phyloP scores from a whole-genome alignment of 2,888 invertebrate species.

The Drosophila ustulata region DNA sequence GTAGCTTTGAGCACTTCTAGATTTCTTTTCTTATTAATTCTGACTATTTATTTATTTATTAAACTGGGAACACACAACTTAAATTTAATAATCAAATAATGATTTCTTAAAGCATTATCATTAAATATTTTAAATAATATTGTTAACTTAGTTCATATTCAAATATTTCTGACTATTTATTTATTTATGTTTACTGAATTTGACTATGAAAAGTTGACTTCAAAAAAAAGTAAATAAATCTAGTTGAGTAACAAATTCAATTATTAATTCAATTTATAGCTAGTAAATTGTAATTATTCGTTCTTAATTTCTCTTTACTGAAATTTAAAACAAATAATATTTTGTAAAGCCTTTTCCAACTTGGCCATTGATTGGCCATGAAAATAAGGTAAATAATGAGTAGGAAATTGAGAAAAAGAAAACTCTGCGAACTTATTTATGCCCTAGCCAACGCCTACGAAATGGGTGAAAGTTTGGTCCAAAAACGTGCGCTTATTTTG shows the following conservation, averaged over 20 bases:
- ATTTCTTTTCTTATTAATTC: constrained; percentile 5
- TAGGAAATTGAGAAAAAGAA: not conserved
- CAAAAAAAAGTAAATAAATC: too few relatives aligned
- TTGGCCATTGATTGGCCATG: not conserved
- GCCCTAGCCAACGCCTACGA: constrained; percentile 68
- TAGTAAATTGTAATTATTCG: too few relatives aligned
- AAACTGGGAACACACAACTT: too few relatives aligned
- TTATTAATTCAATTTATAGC: too few relatives aligned
- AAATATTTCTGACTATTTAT: too few relatives aligned
- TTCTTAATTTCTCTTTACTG: too few relatives aligned
- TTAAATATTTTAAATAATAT: too few relatives aligned
- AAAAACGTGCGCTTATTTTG: constrained; percentile 74
- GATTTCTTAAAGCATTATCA: too few relatives aligned
- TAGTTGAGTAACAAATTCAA: too few relatives aligned
- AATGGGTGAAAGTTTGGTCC: constrained; percentile 67
- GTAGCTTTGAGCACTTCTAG: not conserved
- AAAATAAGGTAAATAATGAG: constrained; percentile 44
- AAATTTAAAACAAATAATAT: not conserved
- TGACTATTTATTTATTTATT: not conserved
- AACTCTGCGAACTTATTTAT: constrained; percentile 15
- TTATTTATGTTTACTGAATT: not conserved
- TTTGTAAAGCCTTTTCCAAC: not conserved
- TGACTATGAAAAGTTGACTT: too few relatives aligned
- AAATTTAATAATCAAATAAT: too few relatives aligned
- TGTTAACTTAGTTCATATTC: too few relatives aligned